phyloP scores from a whole-genome alignment of 37 sponge, comb jelly and placozoan genomes.

The Ephydatia muelleri region DNA sequence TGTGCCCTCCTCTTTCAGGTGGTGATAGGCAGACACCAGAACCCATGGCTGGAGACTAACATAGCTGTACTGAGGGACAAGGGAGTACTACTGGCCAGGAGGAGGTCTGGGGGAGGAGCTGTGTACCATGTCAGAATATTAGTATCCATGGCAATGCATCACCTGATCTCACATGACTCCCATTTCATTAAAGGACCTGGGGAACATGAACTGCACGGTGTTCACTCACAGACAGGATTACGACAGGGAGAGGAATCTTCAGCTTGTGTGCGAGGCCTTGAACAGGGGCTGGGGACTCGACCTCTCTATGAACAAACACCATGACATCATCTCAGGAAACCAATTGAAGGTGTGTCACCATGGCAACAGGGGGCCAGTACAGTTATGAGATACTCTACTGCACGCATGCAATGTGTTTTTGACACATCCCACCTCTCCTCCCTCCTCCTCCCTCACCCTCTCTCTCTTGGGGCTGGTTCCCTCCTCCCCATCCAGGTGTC shows the following conservation, averaged over 20 bases:
- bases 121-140: slow-evolving; percentile 82
- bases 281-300: slow-evolving; percentile 51
- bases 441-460: neutral
- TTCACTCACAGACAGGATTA: slow-evolving; percentile 61
- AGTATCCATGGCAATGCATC: neutral
- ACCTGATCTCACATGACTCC: neutral
- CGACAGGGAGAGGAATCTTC: slow-evolving; percentile 61
- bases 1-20: slow-evolving; percentile 32
- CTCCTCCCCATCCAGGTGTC: slow-evolving; percentile 67
- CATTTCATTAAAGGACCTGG: slow-evolving; percentile 62
- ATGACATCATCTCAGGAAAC: slow-evolving; percentile 64
- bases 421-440: neutral
- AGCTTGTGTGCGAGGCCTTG: slow-evolving; percentile 46
- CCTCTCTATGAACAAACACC: slow-evolving; percentile 49
- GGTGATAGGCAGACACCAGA: slow-evolving; percentile 83
- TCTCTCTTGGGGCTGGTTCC: too few relatives aligned
- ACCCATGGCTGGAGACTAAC: slow-evolving; percentile 86
- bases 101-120: slow-evolving; percentile 86
- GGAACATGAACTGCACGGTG: slow-evolving; percentile 79
- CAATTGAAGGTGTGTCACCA: slow-evolving; percentile 41
- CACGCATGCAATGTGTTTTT: too few relatives aligned
- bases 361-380: too few relatives aligned
- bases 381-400: too few relatives aligned
- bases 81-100: slow-evolving; percentile 57
- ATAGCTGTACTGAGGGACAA: slow-evolving; percentile 34